phyloP scores from a whole-genome alignment of 37 sponge, comb jelly and placozoan genomes.

The Diacarnus erythraeanus region DNA sequence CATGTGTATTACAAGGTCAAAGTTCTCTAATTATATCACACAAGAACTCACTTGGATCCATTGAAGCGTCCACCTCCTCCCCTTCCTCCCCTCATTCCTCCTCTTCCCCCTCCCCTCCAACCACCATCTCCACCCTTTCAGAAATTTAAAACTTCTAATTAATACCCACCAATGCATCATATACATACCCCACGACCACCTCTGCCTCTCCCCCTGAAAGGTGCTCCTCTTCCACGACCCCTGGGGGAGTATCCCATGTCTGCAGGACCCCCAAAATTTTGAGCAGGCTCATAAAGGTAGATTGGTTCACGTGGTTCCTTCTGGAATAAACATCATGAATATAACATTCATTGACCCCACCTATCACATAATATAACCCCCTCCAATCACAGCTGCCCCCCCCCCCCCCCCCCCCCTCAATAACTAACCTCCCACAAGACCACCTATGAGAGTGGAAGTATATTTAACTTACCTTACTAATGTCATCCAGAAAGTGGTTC shows the following conservation, averaged over 20 bases:
- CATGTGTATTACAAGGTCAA: not conserved
- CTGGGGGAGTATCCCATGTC: not conserved
- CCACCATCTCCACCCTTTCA: constrained; percentile 1
- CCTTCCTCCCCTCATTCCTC: not conserved
- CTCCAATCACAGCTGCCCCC: too few relatives aligned
- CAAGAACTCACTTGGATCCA: constrained; percentile 10
- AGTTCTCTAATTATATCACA: too few relatives aligned
- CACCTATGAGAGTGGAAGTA: too few relatives aligned
- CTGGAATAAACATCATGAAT: not conserved
- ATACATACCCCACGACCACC: constrained; percentile 17
- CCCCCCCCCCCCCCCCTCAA: too few relatives aligned
- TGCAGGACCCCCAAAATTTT: not conserved
- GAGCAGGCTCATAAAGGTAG: constrained; percentile 57
- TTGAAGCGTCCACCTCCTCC: constrained; percentile 26
- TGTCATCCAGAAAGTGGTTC: constrained; percentile 50
- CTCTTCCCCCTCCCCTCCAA: constrained; percentile 14
- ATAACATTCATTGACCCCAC: too few relatives aligned
- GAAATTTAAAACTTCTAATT: not conserved
- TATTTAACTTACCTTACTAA: constrained; percentile 56
- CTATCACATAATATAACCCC: not conserved
- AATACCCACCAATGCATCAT: not conserved
- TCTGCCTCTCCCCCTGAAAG: constrained; percentile 19
- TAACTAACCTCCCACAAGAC: too few relatives aligned
- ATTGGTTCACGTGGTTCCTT: constrained; percentile 66
- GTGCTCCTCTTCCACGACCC: constrained; percentile 39